Evolutionary conservation across 2,113 vertebrate species (phyloP), one percentile per base, ranked within the genome.

Genomic region (Poeciliopsis turrubarensis): DNA sequence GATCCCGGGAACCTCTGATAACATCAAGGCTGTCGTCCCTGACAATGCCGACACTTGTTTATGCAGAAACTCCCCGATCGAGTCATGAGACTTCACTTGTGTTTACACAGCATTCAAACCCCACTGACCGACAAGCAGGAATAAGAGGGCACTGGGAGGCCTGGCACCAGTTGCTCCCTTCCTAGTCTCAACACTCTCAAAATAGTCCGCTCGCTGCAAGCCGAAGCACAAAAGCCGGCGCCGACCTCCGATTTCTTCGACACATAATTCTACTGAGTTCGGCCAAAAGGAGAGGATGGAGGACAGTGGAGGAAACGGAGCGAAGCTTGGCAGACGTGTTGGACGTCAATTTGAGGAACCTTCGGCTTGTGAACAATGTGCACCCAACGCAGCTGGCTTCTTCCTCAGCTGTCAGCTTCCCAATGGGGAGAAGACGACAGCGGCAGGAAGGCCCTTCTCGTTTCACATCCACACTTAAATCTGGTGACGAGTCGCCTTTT

Each of bases 121-220:
- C 73, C 77, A 70, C 34, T 44, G 60, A 68, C 79, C 61, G 27
- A 78, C 76, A 37, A 83, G 76, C 68, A 60, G 31, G 68, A 78
- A 83, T 32, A 32, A 60, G 51, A 74, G 25, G 67, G 62, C 79
- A 78, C 17, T 0, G 47, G 39, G 77, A 54, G 65, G 60, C 78
- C 78, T 74, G 87, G 86, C 85, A 83, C 86, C 89, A 87, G 79
- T 73, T 73, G 70, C 47, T 69, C 57, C 54, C 37, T 2, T 81
- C 66, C 60, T 3, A 85, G 87, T 86, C 89, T 84, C 65, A 87
- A 89, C 85, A 90, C 57, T 60, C 75, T 76, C 64, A 77, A 75
- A 87, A 86, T 81, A 81, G 80, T 78, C 70, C 79, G 75, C 89
- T 91, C 81, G 83, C 63, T 77, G 72, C 32, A 78, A 83, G 73